Conservation (phyloP, 2,888 invertebrate genomes). For the Epistrophe grossulariae region DNA sequence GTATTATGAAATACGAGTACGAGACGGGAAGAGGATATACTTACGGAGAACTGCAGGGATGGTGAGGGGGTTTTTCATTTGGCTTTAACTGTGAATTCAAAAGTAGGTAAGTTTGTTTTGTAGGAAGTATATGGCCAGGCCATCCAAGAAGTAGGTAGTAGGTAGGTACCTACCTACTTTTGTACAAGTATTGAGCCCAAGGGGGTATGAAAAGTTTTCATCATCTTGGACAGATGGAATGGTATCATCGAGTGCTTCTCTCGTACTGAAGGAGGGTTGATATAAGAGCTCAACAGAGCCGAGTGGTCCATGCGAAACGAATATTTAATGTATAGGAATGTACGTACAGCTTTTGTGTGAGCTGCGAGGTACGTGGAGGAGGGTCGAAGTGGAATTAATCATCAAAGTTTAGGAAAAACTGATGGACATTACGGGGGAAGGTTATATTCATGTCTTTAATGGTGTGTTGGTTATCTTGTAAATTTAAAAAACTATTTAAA, state of each 20-base stretch:
- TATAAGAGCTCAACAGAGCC: constrained; percentile 19
- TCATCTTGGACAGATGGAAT: constrained; percentile 41
- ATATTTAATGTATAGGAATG: constrained; percentile 38
- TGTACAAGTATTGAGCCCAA: constrained; percentile 31
- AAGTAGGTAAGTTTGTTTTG: constrained; percentile 42
- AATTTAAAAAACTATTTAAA: background rate
- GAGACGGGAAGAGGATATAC: background rate
- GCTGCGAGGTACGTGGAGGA: background rate
- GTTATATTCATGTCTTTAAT: constrained; percentile 20
- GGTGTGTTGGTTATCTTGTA: background rate
- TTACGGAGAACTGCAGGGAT: background rate
- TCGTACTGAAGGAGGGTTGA: background rate
- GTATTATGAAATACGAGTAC: background rate
- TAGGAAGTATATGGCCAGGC: constrained; percentile 11
- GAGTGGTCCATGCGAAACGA: constrained; percentile 43
- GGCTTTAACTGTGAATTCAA: constrained; percentile 66
- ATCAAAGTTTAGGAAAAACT: constrained; percentile 32
- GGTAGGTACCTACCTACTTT: constrained; percentile 6
- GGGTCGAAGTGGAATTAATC: constrained; percentile 43
- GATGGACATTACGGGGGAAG: constrained; percentile 30
- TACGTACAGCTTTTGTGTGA: background rate
- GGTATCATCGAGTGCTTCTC: constrained; percentile 20
- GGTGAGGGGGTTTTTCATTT: constrained; percentile 29
- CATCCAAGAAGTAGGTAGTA: background rate
- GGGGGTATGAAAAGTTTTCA: constrained; percentile 62